A percentile compares a stretch with the other conserved stretches of the same genome.
Conservation (phyloP, 2,113 vertebrate species). For the Boulengeromyrus knoepffleri region DNA sequence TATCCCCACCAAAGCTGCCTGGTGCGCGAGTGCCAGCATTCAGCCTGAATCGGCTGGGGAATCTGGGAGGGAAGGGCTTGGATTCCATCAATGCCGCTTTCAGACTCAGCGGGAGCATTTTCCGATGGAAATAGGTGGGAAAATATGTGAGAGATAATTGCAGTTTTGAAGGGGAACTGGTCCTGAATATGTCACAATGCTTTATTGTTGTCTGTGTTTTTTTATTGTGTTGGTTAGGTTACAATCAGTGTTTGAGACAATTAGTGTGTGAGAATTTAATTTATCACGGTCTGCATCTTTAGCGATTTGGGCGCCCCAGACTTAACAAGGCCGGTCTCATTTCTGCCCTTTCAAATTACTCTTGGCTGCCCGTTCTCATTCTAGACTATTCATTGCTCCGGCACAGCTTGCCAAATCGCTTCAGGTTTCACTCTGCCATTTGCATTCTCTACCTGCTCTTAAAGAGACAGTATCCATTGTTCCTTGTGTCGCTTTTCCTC, state of each 20-base stretch:
- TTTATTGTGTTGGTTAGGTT: neutral
- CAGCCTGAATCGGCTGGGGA: neutral
- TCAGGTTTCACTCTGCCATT: neutral
- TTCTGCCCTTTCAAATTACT: neutral
- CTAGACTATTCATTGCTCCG: constrained; percentile 5
- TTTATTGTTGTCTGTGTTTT: neutral
- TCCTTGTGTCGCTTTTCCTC: neutral
- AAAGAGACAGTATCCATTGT: neutral
- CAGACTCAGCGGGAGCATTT: neutral
- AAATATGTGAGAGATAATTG: neutral
- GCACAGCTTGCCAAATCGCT: constrained; percentile 11
- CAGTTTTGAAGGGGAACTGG: neutral
- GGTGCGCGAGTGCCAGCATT: neutral
- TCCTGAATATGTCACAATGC: neutral
- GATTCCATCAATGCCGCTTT: neutral
- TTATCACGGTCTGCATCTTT: neutral
- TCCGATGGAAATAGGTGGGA: neutral
- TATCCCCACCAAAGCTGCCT: neutral
- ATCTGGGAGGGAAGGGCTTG: neutral
- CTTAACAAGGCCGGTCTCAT: neutral
- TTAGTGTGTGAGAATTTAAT: neutral
- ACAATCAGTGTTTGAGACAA: neutral
- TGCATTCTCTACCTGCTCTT: constrained; percentile 16
- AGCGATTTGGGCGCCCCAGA: neutral
- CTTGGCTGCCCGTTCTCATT: neutral